Evolutionary conservation across 1,140 invertebrate genomes (phyloP), one percentile per base, ranked within the genome.

Genomic region (Drosophila pachea): DNA sequence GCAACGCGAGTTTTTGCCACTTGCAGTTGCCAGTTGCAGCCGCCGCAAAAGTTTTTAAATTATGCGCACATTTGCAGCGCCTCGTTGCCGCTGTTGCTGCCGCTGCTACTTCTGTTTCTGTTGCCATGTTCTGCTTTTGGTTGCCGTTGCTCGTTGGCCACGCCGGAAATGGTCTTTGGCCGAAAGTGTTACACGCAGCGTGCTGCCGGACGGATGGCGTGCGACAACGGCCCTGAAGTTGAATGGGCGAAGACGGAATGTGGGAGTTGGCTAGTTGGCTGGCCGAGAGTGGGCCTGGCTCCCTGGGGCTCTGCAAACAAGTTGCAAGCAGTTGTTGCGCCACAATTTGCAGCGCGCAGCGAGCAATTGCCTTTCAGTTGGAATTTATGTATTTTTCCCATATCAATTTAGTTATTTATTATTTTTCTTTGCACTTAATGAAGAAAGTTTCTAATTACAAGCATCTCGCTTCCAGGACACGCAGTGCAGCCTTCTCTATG

Each of bases 41-140:
- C 83, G 81, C 81, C 73, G 76, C 79, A 79, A 83, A 83, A 83
- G 47, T 83, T 83, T 86, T 83, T 83, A 83, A 83, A 84, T 83
- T 83, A 83, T 83, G 79, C 79, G 79, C 79, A 83, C 79, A 83
- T 83, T 83, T 86, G 73, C 81, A 52, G 50, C 50, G 64, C 58
- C 50, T 48, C 64, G 42, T 38, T 68, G 36, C 33, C 22, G 36
- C 12, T 35, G 2, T 7, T 43, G 35, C 16, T 52, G 35, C 36
- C 75, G 70, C 66, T 32, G 12, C 12, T 52, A 71, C 60, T 65
- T 71, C 70, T 56, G 40, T 43, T 43, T 43, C 40, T 54, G 32
- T 14, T 72, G 40, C 11, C 12, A 40, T 31, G 43, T 62, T 50
- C 53, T 52, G 35, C 32, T 16, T 36, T 7, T 55, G 53, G 68